phyloP scores from a whole-genome alignment of 2,888 invertebrate species.

The Epicampocera succincta region DNA sequence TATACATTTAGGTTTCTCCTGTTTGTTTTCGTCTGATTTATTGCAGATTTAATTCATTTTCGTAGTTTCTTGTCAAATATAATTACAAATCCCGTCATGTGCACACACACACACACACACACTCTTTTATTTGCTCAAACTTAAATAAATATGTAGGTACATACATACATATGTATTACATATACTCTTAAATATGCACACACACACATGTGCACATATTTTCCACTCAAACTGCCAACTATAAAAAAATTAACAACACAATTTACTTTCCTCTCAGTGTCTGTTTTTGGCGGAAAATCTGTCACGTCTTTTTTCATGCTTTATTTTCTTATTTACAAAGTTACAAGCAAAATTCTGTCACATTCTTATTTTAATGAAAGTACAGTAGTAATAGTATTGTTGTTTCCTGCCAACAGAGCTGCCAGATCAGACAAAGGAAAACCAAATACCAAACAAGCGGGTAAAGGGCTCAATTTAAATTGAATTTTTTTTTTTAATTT shows the following conservation, averaged over 20 bases:
- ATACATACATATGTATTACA: not conserved
- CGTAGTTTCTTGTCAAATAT: slow-evolving; percentile 54
- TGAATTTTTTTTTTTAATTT: too few species aligned
- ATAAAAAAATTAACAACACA: slow-evolving; percentile 7
- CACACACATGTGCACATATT: not conserved
- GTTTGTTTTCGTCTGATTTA: slow-evolving; percentile 33
- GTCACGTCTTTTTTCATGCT: slow-evolving; percentile 49
- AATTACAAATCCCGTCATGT: slow-evolving; percentile 58
- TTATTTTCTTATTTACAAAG: not conserved
- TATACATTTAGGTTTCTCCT: not conserved
- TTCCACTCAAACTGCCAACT: slow-evolving; percentile 25
- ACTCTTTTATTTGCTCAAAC: not conserved
- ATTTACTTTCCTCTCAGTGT: slow-evolving; percentile 26
- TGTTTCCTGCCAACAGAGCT: too few species aligned
- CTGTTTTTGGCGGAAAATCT: slow-evolving; percentile 61
- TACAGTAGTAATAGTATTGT: slow-evolving; percentile 25
- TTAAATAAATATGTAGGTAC: not conserved
- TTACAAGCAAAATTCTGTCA: slow-evolving; percentile 53
- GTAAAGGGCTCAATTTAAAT: too few species aligned
- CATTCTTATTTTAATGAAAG: slow-evolving; percentile 38
- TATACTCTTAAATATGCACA: not conserved
- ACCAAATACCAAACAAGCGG: too few species aligned
- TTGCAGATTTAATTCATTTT: slow-evolving; percentile 49
- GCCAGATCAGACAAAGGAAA: too few species aligned
- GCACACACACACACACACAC: too few species aligned